These are phyloP conservation scores for Gobionotothen gibberifrons DNA, from an alignment of 2,797 vertebrate species.

Conservation along the genomic window DNA sequence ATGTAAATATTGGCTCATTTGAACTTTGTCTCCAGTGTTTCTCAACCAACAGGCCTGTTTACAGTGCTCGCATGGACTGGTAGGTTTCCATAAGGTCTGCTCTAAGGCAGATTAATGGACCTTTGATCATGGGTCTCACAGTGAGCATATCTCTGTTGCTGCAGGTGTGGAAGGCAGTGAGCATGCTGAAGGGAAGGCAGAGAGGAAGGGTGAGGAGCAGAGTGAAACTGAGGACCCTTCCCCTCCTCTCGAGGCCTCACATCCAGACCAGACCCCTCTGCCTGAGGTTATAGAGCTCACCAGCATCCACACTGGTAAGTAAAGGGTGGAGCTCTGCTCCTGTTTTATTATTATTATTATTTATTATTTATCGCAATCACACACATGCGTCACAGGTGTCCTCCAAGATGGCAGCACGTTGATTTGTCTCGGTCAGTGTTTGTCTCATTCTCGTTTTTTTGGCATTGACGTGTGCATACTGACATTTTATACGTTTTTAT, in stretches of 20 bases:
- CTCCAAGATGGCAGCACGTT: too few relatives aligned
- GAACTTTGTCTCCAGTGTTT: background rate
- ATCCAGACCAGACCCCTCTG: constrained; percentile 18
- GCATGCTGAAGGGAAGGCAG: background rate
- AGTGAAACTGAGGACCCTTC: background rate
- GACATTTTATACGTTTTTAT: too few relatives aligned
- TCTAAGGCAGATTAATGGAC: background rate
- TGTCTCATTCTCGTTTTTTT: too few relatives aligned
- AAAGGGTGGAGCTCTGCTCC: background rate
- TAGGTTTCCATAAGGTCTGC: too few relatives aligned
- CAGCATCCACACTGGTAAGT: constrained; percentile 43
- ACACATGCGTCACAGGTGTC: too few relatives aligned
- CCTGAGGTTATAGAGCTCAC: constrained; percentile 30
- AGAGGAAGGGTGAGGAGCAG: constrained; percentile 31
- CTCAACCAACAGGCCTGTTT: background rate
- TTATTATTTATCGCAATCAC: too few relatives aligned
- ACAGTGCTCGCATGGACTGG: too few relatives aligned
- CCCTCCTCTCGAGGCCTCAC: background rate
- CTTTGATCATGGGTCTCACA: background rate
- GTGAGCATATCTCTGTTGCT: background rate
- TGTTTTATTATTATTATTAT: too few relatives aligned
- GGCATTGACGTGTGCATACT: too few relatives aligned
- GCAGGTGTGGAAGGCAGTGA: constrained; percentile 28
- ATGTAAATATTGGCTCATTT: background rate
- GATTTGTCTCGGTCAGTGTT: too few relatives aligned